phyloP scores from a whole-genome alignment of 2,113 vertebrate species.

The Saccopteryx leptura region DNA sequence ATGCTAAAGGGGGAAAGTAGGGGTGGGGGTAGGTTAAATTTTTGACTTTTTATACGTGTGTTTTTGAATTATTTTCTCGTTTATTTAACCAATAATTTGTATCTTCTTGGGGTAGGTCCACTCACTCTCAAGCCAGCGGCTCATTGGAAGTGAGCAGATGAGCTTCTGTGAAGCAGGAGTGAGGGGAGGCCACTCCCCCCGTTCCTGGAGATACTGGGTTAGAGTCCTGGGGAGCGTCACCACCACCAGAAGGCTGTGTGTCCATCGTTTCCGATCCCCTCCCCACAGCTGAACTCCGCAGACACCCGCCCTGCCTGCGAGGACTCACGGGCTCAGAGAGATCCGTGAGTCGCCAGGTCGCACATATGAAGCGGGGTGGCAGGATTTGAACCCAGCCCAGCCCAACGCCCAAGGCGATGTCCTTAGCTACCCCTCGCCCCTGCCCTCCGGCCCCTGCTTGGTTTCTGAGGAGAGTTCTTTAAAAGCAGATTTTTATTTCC shows the following conservation, averaged over 20 bases:
- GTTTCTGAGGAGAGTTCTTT: constrained; percentile 19
- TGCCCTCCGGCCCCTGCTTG: background rate
- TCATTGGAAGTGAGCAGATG: background rate
- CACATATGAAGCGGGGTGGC: background rate
- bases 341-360: background rate
- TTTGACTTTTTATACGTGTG: background rate
- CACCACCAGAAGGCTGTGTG: background rate
- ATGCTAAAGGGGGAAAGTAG: background rate
- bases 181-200: no score
- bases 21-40: background rate
- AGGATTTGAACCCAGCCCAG: background rate
- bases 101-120: background rate
- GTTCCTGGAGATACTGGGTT: background rate
- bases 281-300: background rate
- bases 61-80: constrained; percentile 5
- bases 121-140: background rate
- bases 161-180: background rate
- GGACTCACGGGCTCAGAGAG: background rate
- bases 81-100: background rate
- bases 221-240: background rate
- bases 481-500: constrained; percentile 44
- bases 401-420: background rate
- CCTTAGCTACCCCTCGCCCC: no score
- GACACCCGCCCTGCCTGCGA: background rate
- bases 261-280: background rate